Evolutionary conservation across 2,888 invertebrate species (phyloP).

Genomic region (Heliconius aoede): DNA sequence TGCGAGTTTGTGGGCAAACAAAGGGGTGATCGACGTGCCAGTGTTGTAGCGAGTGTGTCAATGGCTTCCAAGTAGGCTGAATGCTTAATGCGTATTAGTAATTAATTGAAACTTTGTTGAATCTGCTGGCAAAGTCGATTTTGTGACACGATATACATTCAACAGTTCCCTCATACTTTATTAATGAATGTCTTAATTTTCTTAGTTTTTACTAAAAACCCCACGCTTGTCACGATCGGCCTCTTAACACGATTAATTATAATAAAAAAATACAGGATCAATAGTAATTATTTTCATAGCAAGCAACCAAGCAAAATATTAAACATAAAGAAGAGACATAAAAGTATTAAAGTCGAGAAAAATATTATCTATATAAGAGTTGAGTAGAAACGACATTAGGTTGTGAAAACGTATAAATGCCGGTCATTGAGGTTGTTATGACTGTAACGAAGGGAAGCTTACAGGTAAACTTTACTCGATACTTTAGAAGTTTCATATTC

Average conservation of each 20-base stretch:
- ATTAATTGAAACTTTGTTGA: conserved; percentile 60
- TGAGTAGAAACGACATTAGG: conserved; percentile 40
- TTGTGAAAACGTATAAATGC: conserved; percentile 46
- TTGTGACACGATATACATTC: too few species aligned
- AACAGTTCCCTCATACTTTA: background rate
- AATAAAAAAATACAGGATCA: too few species aligned
- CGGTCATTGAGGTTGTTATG: conserved; percentile 61
- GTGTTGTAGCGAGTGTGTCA: conserved; percentile 61
- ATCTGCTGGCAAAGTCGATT: background rate
- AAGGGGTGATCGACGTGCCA: conserved; percentile 64
- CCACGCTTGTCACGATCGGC: too few species aligned
- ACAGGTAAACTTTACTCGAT: conserved; percentile 7
- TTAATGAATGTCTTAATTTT: background rate
- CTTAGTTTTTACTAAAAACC: too few species aligned
- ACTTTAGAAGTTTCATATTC: background rate
- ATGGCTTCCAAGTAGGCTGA: conserved; percentile 60
- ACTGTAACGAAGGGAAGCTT: conserved; percentile 52
- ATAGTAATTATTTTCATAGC: background rate
- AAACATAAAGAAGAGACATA: background rate
- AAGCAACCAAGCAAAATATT: background rate
- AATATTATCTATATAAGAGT: conserved; percentile 14
- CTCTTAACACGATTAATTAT: background rate
- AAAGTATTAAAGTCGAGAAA: conserved; percentile 12
- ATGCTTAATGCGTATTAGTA: conserved; percentile 79
- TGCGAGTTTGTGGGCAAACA: conserved; percentile 70